Evolutionary conservation across 2,113 vertebrate species (phyloP).

Genomic region (Callocephalon fimbriatum): DNA sequence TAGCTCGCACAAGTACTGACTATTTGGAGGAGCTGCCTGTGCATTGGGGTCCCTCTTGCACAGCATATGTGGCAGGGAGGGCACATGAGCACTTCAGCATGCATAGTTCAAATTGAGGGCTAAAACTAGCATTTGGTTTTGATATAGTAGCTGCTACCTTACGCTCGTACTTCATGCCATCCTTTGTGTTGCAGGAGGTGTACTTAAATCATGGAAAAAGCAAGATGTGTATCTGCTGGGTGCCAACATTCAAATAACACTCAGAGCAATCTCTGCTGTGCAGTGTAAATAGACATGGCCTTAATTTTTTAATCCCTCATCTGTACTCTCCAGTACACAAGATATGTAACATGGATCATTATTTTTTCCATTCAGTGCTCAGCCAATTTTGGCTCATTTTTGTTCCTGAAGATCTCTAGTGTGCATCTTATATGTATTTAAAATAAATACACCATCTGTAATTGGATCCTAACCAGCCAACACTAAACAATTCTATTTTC

Average conservation of each 20-base stretch:
- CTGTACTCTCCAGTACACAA: not conserved
- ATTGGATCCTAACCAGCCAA: constrained; percentile 64
- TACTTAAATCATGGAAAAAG: not conserved
- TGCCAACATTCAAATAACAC: not conserved
- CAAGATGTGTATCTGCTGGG: not conserved
- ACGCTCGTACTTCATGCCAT: not conserved
- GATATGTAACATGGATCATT: constrained; percentile 59
- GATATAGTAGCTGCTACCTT: not conserved
- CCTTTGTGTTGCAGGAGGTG: not conserved
- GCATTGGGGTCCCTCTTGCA: rapidly evolving
- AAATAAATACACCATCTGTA: constrained; percentile 68
- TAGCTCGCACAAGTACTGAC: not conserved
- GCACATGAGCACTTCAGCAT: rapidly evolving
- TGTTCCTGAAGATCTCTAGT: constrained; percentile 59
- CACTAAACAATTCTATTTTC: constrained; percentile 46
- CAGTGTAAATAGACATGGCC: not conserved
- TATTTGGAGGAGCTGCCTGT: not conserved
- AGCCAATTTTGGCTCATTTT: constrained; percentile 60
- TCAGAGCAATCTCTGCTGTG: not conserved
- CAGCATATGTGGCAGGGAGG: not conserved
- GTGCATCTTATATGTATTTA: constrained; percentile 43
- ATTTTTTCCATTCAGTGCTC: constrained; percentile 67
- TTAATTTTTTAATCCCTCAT: not conserved
- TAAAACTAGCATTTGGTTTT: not conserved
- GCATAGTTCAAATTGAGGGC: not conserved